Base-by-base conservation (phyloP, 1,140 invertebrate species). In the Antheraea pernyi region DNA sequence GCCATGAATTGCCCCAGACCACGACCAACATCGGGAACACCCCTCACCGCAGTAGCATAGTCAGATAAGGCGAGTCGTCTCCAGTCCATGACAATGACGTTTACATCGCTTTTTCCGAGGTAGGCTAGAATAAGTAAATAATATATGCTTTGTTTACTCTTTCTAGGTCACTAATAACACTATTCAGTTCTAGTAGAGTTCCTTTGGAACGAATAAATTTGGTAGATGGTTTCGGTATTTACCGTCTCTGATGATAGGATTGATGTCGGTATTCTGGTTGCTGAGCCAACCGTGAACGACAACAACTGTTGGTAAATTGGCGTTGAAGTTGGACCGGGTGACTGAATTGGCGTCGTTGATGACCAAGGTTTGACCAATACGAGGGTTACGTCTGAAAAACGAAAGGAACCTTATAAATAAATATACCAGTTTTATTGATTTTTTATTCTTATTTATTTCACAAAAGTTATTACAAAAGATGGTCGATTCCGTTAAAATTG, bases 11-110 rank as follows among this genome's bases (percentile, higher is more conserved):
- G 86, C 37, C 87, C 91, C 5, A 93, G 68, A 16, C 82, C 80
- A 0, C 86, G 82, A 1, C 86, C 92, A 10, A 91, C 79, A 46
- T 68, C 79, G 42, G 72, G 74, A 11, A 94, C 93, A 77, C 91
- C 87, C 19, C 71, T 81, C 0, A 87, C 90, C 0, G 94, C 91
- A 42, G 90, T 82, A 11, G 84, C 84, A 18, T 93, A 93, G 37
- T 70, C 73, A 42, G 91, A 88, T 16, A 81, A 76, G 7, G 95
- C 94, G 9, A 93, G 89, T 0, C 91, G 78, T 8, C 88, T 92
- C 95, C 95, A 96, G 73, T 96, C 94, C 0, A 96, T 90, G 19
- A 92, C 82, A 70, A 96, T 93, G 9, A 96, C 89, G 75, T 95
- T 95, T 36, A 91, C 92, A 72, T 94, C 89, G 0, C 83, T 92